Percentiles rank a stretch among this genome's conserved stretches.
Conservation (phyloP, 2,113 vertebrate genomes). For the Meles meles region DNA sequence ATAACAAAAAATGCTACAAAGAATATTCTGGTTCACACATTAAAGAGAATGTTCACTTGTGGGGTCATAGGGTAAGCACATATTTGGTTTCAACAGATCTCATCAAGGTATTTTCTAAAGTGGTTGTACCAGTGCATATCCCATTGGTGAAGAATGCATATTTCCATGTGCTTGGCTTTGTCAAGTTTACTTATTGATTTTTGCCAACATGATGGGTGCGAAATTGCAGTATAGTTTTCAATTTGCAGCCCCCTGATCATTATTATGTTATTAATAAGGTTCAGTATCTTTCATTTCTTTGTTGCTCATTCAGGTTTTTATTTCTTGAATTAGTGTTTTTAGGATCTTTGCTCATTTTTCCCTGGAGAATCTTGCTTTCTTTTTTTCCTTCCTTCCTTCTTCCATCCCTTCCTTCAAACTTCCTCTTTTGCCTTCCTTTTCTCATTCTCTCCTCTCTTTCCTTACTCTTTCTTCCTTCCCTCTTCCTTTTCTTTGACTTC, state of each 20-base stretch:
- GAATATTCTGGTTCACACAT: not conserved
- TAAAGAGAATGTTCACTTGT: not conserved
- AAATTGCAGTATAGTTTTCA: not conserved
- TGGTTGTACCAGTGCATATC: not conserved
- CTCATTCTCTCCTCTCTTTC: not conserved
- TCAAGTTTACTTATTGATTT: not conserved
- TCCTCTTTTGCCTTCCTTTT: not conserved
- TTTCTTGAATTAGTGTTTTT: not conserved
- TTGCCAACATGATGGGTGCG: not conserved
- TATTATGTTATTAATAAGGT: not conserved
- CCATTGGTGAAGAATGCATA: not conserved
- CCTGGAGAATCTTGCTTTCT: not conserved
- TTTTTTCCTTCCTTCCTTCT: too few species aligned
- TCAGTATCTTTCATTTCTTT: not conserved
- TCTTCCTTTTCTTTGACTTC: not conserved
- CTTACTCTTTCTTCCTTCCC: fast-evolving
- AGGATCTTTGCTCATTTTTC: not conserved
- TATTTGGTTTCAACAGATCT: not conserved
- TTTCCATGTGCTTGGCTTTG: not conserved
- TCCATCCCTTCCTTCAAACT: not conserved
- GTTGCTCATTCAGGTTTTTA: not conserved
- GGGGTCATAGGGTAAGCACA: too few species aligned
- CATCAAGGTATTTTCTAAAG: not conserved
- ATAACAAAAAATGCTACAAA: not conserved
- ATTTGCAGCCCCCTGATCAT: too few species aligned